Percentiles rank a stretch among this genome's conserved stretches.
These are phyloP conservation scores for Chionoecetes opilio DNA, from an alignment of 1,140 invertebrate species.

Conservation along the genomic window DNA sequence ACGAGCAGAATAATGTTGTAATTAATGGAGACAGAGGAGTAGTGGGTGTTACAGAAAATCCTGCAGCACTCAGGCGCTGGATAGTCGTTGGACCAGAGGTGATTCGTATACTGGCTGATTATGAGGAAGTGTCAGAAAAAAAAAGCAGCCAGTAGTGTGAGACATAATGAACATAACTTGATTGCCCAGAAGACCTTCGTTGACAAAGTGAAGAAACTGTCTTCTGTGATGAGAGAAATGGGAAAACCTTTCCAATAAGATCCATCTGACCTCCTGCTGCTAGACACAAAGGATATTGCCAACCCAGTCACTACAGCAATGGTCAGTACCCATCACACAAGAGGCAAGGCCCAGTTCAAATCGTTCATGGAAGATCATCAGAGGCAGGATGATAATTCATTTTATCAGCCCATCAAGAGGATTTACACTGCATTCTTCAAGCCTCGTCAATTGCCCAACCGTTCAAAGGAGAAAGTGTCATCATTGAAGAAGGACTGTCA, in stretches of 20 bases:
- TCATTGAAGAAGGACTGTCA: no score
- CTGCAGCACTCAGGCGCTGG: background rate
- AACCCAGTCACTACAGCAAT: background rate
- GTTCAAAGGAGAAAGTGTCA: no score
- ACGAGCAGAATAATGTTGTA: slow-evolving; percentile 37
- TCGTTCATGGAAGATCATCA: no score
- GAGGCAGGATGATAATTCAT: no score
- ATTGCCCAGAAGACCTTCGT: background rate
- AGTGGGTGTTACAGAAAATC: slow-evolving; percentile 37
- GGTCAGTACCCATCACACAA: background rate
- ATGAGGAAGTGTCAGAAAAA: background rate
- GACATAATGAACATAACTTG: background rate
- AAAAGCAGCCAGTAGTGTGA: background rate
- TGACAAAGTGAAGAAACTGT: slow-evolving; percentile 33
- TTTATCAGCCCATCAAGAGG: no score
- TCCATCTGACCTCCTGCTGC: background rate
- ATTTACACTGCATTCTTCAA: no score
- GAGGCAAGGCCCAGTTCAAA: background rate
- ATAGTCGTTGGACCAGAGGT: slow-evolving; percentile 46
- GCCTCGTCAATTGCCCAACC: no score
- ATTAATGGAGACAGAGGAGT: slow-evolving; percentile 43
- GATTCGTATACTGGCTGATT: background rate
- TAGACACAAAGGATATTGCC: slow-evolving; percentile 9
- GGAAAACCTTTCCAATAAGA: background rate
- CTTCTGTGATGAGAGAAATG: background rate